phyloP scores from a whole-genome alignment of 30 jellyfish, hydroid and myxozoan genomes.

The Mastigias papua region DNA sequence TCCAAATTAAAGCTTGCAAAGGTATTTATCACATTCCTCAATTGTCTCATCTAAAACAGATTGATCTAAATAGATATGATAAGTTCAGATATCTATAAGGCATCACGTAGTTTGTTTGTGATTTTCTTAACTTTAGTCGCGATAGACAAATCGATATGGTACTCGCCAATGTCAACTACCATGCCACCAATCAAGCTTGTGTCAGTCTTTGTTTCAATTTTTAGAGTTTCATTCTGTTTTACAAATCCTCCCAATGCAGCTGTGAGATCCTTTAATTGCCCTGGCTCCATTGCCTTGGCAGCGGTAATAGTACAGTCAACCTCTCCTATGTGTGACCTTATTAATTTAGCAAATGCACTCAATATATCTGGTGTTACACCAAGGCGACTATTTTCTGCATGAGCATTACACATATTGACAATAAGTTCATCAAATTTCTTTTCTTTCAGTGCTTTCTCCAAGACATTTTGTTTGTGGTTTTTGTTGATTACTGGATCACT shows the following conservation, averaged over 20 bases:
- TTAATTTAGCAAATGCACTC: slow-evolving; percentile 71
- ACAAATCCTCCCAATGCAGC: slow-evolving; percentile 86
- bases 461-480: slow-evolving; percentile 80
- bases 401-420: slow-evolving; percentile 44
- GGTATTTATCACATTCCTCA: not conserved
- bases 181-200: slow-evolving; percentile 90
- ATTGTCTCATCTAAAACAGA: not conserved
- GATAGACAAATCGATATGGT: slow-evolving; percentile 94
- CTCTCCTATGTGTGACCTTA: slow-evolving; percentile 97
- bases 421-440: slow-evolving; percentile 77
- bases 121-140: slow-evolving; percentile 89
- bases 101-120: slow-evolving; percentile 78
- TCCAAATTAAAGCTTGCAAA: not conserved
- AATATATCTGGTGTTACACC: slow-evolving; percentile 67
- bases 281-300: slow-evolving; percentile 88
- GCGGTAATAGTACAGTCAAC: slow-evolving; percentile 87
- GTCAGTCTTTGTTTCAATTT: slow-evolving; percentile 84
- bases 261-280: slow-evolving; percentile 78
- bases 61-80: not conserved
- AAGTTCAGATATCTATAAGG: slow-evolving; percentile 19
- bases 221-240: slow-evolving; percentile 73
- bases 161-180: slow-evolving; percentile 97
- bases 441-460: slow-evolving; percentile 69
- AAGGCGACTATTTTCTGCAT: slow-evolving; percentile 93
- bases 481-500: slow-evolving; percentile 92